These are phyloP conservation scores for Gerris lacustris DNA, from an alignment of 2,888 invertebrate genomes.

Conservation along the genomic window DNA sequence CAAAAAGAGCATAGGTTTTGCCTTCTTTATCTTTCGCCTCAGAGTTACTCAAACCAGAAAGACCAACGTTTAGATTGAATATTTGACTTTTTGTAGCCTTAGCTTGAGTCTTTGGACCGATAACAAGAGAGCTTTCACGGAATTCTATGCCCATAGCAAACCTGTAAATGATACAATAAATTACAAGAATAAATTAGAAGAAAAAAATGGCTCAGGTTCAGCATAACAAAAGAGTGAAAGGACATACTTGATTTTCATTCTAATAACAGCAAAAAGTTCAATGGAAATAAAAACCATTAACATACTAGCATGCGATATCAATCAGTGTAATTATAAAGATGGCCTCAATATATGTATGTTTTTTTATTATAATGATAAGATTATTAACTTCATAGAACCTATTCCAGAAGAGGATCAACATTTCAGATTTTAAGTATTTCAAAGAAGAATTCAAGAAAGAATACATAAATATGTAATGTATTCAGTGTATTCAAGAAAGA, in stretches of 20 bases:
- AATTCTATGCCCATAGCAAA: slow-evolving; percentile 98
- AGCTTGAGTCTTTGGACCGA: slow-evolving; percentile 77
- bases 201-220: not conserved
- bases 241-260: not conserved
- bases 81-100: slow-evolving; percentile 85
- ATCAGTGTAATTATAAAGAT: too few species aligned
- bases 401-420: too few species aligned
- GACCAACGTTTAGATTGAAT: slow-evolving; percentile 88
- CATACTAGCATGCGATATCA: too few species aligned
- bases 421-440: too few species aligned
- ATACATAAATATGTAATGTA: too few species aligned
- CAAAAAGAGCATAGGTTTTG: slow-evolving; percentile 82
- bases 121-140: slow-evolving; percentile 82
- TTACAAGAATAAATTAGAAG: slow-evolving; percentile 7
- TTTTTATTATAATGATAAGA: too few species aligned
- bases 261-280: not conserved
- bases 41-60: slow-evolving; percentile 70
- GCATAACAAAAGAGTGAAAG: not conserved
- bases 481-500: too few species aligned
- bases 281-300: too few species aligned
- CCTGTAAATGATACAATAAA: slow-evolving; percentile 35
- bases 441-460: too few species aligned
- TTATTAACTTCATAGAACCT: too few species aligned
- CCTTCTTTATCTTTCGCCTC: slow-evolving; percentile 74
- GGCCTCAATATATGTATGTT: too few species aligned